A percentile compares a stretch with the other conserved stretches of the same genome.
These are phyloP conservation scores for Polypterus bichir DNA, from an alignment of 2,113 vertebrate species.

Conservation along the genomic window DNA sequence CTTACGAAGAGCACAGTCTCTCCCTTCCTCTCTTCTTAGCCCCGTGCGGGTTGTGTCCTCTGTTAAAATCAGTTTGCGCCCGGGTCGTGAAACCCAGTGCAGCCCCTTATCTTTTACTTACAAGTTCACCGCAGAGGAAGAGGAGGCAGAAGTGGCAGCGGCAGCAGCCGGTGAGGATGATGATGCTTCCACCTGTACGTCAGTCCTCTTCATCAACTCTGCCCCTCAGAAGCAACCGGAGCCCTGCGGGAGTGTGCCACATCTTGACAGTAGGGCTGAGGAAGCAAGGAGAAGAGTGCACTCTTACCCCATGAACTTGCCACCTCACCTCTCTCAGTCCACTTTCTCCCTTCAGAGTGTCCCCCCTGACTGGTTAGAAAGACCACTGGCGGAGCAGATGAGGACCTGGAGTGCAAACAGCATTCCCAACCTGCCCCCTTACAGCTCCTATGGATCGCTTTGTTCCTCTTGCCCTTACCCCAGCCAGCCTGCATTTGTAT, in stretches of 20 bases:
- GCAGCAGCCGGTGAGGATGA: conserved; percentile 6
- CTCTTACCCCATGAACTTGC: conserved; percentile 29
- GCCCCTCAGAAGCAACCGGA: conserved; percentile 25
- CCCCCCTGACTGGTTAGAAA: conserved; percentile 52
- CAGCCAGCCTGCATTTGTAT: conserved; percentile 29
- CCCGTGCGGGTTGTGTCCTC: conserved; percentile 77
- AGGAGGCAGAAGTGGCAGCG: conserved; percentile 17
- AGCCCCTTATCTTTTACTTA: conserved; percentile 70
- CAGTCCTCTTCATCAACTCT: conserved; percentile 53
- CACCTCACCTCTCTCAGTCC: conserved; percentile 47
- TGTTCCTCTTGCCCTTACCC: conserved; percentile 36
- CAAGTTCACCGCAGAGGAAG: conserved; percentile 47
- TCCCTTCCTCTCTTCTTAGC: conserved; percentile 62
- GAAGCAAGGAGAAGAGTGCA: conserved; percentile 32
- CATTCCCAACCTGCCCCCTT: conserved; percentile 52
- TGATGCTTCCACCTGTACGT: conserved; percentile 36
- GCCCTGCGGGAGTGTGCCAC: conserved; percentile 11
- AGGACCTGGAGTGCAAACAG: conserved; percentile 70
- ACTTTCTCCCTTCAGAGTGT: conserved; percentile 63
- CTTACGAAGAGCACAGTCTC: conserved; percentile 74
- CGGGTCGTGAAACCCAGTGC: conserved; percentile 56
- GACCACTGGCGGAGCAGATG: conserved; percentile 39
- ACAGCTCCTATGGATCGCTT: conserved; percentile 26
- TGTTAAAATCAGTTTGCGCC: conserved; percentile 69
- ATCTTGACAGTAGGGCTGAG: conserved; percentile 12